phyloP scores from a whole-genome alignment of 2,888 invertebrate species.

The Meiosimyza decipiens region DNA sequence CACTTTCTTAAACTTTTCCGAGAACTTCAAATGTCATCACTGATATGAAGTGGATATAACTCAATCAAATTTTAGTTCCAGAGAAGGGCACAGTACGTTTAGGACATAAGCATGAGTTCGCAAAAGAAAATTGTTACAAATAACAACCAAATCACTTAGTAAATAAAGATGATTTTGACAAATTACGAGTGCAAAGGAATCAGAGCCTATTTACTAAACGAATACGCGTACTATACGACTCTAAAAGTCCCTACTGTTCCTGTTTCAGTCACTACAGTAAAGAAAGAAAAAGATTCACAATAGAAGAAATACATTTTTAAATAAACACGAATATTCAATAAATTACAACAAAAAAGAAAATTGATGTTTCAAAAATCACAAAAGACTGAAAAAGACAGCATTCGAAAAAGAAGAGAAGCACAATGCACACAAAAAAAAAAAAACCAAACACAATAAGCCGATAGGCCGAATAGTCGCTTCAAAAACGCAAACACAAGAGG shows the following conservation, averaged over 20 bases:
- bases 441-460: conserved; percentile 30
- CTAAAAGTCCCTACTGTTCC: background rate
- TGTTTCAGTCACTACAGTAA: background rate
- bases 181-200: background rate
- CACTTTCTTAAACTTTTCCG: too few relatives aligned
- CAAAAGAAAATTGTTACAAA: background rate
- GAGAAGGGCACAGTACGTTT: background rate
- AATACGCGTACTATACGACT: too few relatives aligned
- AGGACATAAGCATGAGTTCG: background rate
- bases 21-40: too few relatives aligned
- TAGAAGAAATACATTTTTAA: conserved; percentile 13
- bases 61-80: too few relatives aligned
- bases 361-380: background rate
- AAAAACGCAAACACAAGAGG: background rate
- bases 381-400: background rate
- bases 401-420: background rate
- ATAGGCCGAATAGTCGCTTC: conserved; percentile 21
- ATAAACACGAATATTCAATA: conserved; percentile 9
- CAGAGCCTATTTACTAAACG: background rate
- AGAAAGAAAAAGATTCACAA: background rate
- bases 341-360: conserved; percentile 7
- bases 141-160: conserved; percentile 8
- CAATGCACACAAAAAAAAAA: background rate
- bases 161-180: conserved; percentile 8
- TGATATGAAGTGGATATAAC: too few relatives aligned